Evolutionary conservation across 2,797 vertebrate species (phyloP).

Genomic region (Acropternis orthonyx): DNA sequence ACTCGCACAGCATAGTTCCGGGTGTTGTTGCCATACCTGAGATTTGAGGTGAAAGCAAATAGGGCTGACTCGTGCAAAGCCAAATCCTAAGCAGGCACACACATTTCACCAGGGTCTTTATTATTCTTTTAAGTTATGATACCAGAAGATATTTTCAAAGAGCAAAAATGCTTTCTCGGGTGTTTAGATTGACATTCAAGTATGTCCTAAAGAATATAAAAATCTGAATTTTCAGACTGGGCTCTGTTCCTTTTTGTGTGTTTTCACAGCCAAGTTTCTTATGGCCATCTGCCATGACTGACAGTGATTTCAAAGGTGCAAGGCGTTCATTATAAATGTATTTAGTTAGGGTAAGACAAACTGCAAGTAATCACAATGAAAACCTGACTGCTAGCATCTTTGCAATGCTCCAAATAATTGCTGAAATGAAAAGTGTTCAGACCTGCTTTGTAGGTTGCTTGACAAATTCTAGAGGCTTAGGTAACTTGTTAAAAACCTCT

Average conservation of each 20-base stretch:
- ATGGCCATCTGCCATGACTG: background rate
- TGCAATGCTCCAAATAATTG: background rate
- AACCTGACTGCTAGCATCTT: background rate
- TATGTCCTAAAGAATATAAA: background rate
- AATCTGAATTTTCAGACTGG: background rate
- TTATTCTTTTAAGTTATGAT: background rate
- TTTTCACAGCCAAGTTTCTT: background rate
- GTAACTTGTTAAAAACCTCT: background rate
- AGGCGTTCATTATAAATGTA: background rate
- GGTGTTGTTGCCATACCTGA: conserved; percentile 91
- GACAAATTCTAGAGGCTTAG: background rate
- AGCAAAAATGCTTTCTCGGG: background rate
- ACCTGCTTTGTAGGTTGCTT: background rate
- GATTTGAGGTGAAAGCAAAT: background rate
- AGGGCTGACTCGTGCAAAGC: background rate
- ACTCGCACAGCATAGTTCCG: conserved; percentile 88
- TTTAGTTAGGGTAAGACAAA: background rate
- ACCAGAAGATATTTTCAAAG: background rate
- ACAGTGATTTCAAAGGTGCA: background rate
- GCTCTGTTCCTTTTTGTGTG: background rate
- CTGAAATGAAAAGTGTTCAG: background rate
- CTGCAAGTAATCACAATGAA: background rate
- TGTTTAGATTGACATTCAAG: background rate
- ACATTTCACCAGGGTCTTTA: background rate
- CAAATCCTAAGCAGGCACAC: background rate